Evolutionary conservation across 2,113 vertebrate genomes (phyloP), one percentile per base, ranked within the genome.

Genomic region (Daubentonia madagascariensis): DNA sequence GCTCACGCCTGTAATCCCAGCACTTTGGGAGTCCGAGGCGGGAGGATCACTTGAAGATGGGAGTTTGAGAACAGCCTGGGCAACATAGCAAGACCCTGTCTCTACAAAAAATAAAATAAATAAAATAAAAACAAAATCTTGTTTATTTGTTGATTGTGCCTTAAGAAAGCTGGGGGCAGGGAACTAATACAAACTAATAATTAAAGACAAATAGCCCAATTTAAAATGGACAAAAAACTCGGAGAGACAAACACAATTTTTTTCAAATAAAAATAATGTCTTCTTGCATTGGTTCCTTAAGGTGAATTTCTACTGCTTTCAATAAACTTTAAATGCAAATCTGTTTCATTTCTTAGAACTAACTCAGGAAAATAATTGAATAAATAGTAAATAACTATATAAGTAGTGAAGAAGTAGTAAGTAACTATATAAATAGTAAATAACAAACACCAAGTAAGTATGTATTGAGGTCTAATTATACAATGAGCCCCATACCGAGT

Each of bases 301-400:
- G 2, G 17, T 63, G 70, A 85, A 70, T 85, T n/a, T 52, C n/a
- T 68, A 83, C 59, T 86, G 88, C 30, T 78, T 68, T 92, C 1
- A 7, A n/a, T 54, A 92, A 92, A 85, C 43, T 75, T 76, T 37
- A 79, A 65, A 67, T 78, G 20, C 22, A 91, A 78, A 92, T 72
- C 50, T 91, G 54, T 48, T 72, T 84, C 32, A 72, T 88, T 48
- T 94, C 67, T 92, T 94, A 81, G 54, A 89, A 85, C 68, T 94
- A 68, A 61, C 18, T 63, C 43, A 93, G 78, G 50, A 93, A 93
- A 81, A 81, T 43, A 86, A 81, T 30, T 57, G 37, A 79, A 32
- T 43, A 80, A 81, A 52, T 57, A 43, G n/a, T 65, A 43, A 67
- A 52, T 78, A 89, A 35, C 13, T 45, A 13, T 28, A 20, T 57